Evolutionary conservation across 2,113 vertebrate genomes (phyloP), one percentile per base, ranked within the genome.

Genomic region (Astatoreochromis straeleni): DNA sequence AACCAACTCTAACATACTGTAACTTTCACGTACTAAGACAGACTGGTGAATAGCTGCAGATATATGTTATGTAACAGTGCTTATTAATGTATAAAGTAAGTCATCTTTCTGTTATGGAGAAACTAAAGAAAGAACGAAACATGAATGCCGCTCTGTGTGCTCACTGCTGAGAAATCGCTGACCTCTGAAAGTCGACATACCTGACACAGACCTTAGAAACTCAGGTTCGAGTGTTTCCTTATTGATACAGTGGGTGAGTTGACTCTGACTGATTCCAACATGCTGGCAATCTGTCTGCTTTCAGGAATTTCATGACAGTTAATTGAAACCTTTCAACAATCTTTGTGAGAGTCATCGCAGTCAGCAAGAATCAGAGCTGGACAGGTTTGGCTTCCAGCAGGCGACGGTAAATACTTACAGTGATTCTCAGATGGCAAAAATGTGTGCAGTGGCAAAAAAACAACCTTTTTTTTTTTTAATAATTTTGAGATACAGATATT

Each of bases 341-440:
- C 33, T 68, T 12, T 68, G 33, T 38, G 19, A 38, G 33, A 68
- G 33, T 68, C 60, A 65, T 38, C 2, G 10, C 60, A 65, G 17
- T 65, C 33, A 65, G 33, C 17, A 12, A 38, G 31, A 65, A 35
- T 38, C 60, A 38, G 60, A 35, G 31, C 60, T n/a, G 10, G 60
- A n/a, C 19, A 65, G 60, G 60, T 65, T 65, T 38, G 60, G 1
- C n/a, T 70, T 21, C 35, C 63, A 70, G n/a, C 63, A 40, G 63
- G 63, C 0, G 5, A 21, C 2, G 2, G n/a, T 21, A 40, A 70
- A 40, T 70, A 42, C 35, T 40, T 68, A 21, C 4, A 40, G 0
- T 40, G 11, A 40, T 21, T 40, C 35, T 40, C 35, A 70, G n/a
- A 70, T 40, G 35, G 63, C 35, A 68, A 40, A 65, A 65, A 35